Conservation (phyloP, 2,888 invertebrate genomes). For the Latrodectus elegans region DNA sequence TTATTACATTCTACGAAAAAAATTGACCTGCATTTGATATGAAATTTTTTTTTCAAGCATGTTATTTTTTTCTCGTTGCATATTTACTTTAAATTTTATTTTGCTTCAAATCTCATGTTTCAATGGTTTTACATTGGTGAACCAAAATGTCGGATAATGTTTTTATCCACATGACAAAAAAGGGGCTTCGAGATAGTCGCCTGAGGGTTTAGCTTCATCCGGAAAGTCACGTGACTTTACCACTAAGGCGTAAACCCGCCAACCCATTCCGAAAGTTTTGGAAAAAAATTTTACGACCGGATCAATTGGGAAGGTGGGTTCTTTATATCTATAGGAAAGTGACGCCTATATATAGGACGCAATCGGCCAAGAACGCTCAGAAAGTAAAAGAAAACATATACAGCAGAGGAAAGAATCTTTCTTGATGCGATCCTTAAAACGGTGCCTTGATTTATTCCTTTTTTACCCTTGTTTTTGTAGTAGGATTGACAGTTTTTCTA, state of each 20-base stretch:
- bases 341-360: slow-evolving; percentile 63
- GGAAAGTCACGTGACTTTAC: slow-evolving; percentile 66
- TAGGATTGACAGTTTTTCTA: slow-evolving; percentile 40
- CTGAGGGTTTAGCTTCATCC: slow-evolving; percentile 62
- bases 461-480: slow-evolving; percentile 35
- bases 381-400: slow-evolving; percentile 19
- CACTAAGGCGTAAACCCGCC: slow-evolving; percentile 66
- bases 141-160: slow-evolving; percentile 25
- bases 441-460: slow-evolving; percentile 52
- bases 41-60: too few species aligned
- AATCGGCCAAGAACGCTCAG: slow-evolving; percentile 47
- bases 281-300: slow-evolving; percentile 63
- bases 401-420: slow-evolving; percentile 39
- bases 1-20: too few species aligned
- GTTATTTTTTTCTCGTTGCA: too few species aligned
- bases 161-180: slow-evolving; percentile 12
- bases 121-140: not conserved
- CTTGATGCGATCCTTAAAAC: slow-evolving; percentile 61
- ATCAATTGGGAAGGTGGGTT: slow-evolving; percentile 57
- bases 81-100: too few species aligned
- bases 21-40: too few species aligned
- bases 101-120: too few species aligned
- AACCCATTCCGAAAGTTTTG: slow-evolving; percentile 61
- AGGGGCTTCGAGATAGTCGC: slow-evolving; percentile 58
- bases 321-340: slow-evolving; percentile 57